These are phyloP conservation scores for Chiroxiphia lanceolata DNA, from an alignment of 2,797 vertebrate genomes.

Conservation along the genomic window DNA sequence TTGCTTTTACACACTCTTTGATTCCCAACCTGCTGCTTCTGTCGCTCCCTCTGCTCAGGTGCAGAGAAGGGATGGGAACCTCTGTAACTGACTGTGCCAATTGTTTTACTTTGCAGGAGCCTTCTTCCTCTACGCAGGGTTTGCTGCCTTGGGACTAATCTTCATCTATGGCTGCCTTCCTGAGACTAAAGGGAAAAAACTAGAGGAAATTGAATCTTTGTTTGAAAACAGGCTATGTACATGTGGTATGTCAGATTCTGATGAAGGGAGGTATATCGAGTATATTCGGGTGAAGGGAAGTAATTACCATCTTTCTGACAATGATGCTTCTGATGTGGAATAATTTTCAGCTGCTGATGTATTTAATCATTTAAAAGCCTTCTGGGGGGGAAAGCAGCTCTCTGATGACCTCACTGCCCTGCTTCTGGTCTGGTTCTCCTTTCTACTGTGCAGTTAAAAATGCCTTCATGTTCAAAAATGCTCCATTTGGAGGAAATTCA, in stretches of 20 bases:
- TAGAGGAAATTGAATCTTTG: conserved; percentile 96
- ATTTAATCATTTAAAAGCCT: conserved; percentile 73
- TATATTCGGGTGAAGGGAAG: conserved; percentile 99
- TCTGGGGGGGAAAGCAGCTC: conserved; percentile 71
- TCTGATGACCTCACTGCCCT: conserved; percentile 77
- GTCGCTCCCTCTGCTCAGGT: background rate
- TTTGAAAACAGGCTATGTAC: conserved; percentile 94
- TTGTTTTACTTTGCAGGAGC: conserved; percentile 81
- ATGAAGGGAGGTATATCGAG: conserved; percentile 95
- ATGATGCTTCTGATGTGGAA: conserved; percentile 96
- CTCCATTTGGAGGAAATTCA: conserved; percentile 52
- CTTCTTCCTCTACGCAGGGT: conserved; percentile 93
- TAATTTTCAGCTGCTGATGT: conserved; percentile 78
- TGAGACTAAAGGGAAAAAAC: conserved; percentile 93
- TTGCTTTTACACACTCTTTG: background rate
- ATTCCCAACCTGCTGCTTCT: background rate
- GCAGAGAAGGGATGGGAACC: background rate
- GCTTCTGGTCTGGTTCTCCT: conserved; percentile 78
- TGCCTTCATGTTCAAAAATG: conserved; percentile 69
- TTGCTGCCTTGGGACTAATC: conserved; percentile 87
- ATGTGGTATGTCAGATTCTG: conserved; percentile 90
- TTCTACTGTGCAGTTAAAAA: conserved; percentile 68
- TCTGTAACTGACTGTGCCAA: background rate
- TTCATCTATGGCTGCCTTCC: conserved; percentile 96
- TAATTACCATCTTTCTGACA: conserved; percentile 99